Evolutionary conservation across 2,797 vertebrate species (phyloP).

Genomic region (Phyllotis vaccarum): DNA sequence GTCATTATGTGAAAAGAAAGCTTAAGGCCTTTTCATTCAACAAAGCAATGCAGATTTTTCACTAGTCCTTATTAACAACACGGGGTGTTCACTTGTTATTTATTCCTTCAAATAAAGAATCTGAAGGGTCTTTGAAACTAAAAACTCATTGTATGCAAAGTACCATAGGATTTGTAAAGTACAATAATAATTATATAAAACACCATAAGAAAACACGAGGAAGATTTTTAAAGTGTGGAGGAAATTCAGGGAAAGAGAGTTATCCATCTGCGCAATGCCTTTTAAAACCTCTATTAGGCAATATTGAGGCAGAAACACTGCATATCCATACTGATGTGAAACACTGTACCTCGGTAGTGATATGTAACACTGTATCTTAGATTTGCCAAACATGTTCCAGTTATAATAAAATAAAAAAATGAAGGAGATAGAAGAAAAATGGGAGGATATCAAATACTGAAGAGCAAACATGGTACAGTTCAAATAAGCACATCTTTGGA

Average conservation of each 20-base stretch:
- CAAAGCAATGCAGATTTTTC: slow-evolving; percentile 43
- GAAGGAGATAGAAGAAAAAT: slow-evolving; percentile 42
- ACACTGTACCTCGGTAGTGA: neutral
- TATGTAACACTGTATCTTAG: slow-evolving; percentile 14
- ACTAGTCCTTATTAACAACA: slow-evolving; percentile 8
- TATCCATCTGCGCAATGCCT: slow-evolving; percentile 6
- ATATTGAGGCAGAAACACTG: slow-evolving; percentile 23
- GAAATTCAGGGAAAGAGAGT: slow-evolving; percentile 29
- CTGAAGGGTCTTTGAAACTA: neutral
- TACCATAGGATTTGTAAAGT: neutral
- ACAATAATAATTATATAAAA: slow-evolving; percentile 50
- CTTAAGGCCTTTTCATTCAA: neutral
- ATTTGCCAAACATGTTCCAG: slow-evolving; percentile 34
- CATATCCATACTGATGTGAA: neutral
- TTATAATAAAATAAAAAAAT: slow-evolving; percentile 35
- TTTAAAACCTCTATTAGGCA: slow-evolving; percentile 8
- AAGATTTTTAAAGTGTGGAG: neutral
- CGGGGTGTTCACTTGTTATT: slow-evolving; percentile 32
- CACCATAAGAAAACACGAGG: slow-evolving; percentile 21
- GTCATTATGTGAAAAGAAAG: slow-evolving; percentile 5
- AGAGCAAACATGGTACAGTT: neutral
- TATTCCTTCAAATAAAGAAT: slow-evolving; percentile 41
- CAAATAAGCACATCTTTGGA: neutral
- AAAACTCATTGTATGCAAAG: slow-evolving; percentile 9
- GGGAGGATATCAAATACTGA: neutral